Base-by-base conservation (phyloP, 2,888 invertebrate species). In the Heliconius cydno region DNA sequence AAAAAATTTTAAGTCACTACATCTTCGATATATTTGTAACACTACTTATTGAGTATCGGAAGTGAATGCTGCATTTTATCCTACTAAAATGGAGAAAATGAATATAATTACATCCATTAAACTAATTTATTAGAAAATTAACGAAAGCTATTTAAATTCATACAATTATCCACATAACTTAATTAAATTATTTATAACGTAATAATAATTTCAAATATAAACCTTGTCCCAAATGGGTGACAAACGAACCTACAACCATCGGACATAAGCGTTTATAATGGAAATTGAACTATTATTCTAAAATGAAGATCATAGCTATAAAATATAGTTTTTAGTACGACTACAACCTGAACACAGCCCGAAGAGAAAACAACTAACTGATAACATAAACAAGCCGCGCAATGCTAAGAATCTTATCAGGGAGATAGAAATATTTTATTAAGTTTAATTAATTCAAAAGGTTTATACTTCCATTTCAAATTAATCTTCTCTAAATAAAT, bases 301-400 rank as follows among this genome's bases (percentile, higher is more conserved):
- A 63, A 28, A 28, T 12, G 4, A 28, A 22, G 22, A 3, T 19
- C 22, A 28, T 6, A 28, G 12, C 5, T 13, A 63, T 25, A 38
- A 41, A 68, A 41, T 7, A 6, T 22, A 13, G 6, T 67, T 41
- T n/a, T 12, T 15, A 68, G n/a, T 12, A 25, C 22, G 68, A 38
- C 68, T 68, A 68, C 68, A n/a, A n/a, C 34, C 0, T 68, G 68
- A 68, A 68, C 12, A 41, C 74, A 38, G 38, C 25, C 25, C 38
- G 41, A 15, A 74, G 74, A 34, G 38, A 65, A 75, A 75, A 34
- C 38, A 75, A 75, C 74, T 41, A 80, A 76, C 63, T 76, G 66
- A 73, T 57, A 57, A 19, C 80, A 80, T 80, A 80, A 80, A 80
- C 73, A 78, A 76, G 73, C 76, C 70, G 80, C 25, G 71, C 72